phyloP scores from a whole-genome alignment of 2,888 invertebrate genomes.

The Lobophora halterata region DNA sequence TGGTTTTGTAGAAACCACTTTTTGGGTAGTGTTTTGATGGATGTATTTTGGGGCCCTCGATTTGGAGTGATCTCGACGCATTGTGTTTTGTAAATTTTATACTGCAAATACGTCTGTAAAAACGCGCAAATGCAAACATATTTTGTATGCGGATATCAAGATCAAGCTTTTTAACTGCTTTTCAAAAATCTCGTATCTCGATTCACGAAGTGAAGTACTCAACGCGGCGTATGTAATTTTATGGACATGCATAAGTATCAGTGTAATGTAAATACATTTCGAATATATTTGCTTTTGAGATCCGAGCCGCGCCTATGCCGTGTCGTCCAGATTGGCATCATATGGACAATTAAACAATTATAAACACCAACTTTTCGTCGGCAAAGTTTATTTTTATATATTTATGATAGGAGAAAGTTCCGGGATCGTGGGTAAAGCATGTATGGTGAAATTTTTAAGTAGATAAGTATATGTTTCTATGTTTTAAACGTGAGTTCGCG shows the following conservation, averaged over 20 bases:
- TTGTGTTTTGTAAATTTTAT: slow-evolving; percentile 17
- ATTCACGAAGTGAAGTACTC: slow-evolving; percentile 7
- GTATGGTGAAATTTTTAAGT: slow-evolving; percentile 46
- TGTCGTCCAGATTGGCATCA: slow-evolving; percentile 39
- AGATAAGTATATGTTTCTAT: slow-evolving; percentile 37
- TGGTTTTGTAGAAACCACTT: slow-evolving; percentile 59
- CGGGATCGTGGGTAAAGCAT: slow-evolving; percentile 39
- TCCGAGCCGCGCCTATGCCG: slow-evolving; percentile 28
- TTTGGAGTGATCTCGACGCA: slow-evolving; percentile 33
- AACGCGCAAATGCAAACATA: slow-evolving; percentile 17
- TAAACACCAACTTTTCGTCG: slow-evolving; percentile 63
- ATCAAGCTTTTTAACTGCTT: slow-evolving; percentile 11
- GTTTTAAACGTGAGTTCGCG: slow-evolving; percentile 35
- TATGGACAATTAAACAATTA: slow-evolving; percentile 62
- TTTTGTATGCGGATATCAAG: slow-evolving; percentile 6
- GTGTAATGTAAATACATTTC: slow-evolving; percentile 17
- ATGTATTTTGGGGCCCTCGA: slow-evolving; percentile 55
- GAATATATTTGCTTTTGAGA: slow-evolving; percentile 21
- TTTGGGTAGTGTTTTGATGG: slow-evolving; percentile 62
- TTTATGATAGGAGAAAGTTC: slow-evolving; percentile 51
- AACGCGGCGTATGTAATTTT: slow-evolving; percentile 14
- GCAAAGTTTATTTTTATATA: slow-evolving; percentile 46
- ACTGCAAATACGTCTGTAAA: slow-evolving; percentile 14
- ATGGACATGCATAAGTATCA: slow-evolving; percentile 10
- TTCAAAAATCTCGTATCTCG: slow-evolving; percentile 6